Conservation (phyloP, 2,113 vertebrate species). For the Microcebus lehilahytsara region DNA sequence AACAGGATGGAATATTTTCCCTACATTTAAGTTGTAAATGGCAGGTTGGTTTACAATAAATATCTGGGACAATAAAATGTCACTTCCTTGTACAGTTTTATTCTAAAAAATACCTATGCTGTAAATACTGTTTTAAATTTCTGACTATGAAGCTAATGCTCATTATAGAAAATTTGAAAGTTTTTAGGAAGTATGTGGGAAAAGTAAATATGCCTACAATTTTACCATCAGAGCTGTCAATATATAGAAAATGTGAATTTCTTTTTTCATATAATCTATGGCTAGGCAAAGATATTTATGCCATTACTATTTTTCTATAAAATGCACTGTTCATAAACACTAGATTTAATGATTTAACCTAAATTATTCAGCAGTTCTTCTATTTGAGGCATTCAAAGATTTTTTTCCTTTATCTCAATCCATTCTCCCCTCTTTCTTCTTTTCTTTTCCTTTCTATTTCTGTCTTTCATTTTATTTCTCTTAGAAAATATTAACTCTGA, state of each 20-base stretch:
- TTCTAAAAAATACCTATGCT: slow-evolving; percentile 36
- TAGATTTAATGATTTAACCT: not conserved
- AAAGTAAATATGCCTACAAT: not conserved
- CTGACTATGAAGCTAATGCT: slow-evolving; percentile 27
- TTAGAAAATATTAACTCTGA: not conserved
- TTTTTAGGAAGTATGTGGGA: not conserved
- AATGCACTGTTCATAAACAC: not conserved
- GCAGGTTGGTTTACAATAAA: slow-evolving; percentile 75
- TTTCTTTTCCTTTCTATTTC: no score
- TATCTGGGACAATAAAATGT: slow-evolving; percentile 67
- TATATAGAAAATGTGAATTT: not conserved
- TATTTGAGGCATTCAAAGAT: not conserved
- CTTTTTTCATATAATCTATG: not conserved
- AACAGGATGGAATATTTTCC: slow-evolving; percentile 72
- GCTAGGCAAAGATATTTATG: not conserved
- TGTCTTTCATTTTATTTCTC: not conserved
- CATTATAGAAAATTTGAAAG: slow-evolving; percentile 20
- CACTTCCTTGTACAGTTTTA: slow-evolving; percentile 49
- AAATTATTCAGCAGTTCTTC: not conserved
- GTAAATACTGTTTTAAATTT: slow-evolving; percentile 56
- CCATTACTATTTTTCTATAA: not conserved
- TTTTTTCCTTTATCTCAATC: not conserved
- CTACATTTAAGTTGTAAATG: slow-evolving; percentile 76
- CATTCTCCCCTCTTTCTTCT: not conserved
- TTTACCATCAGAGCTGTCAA: not conserved